These are phyloP conservation scores for Esperia sulphurella DNA, from an alignment of 2,888 invertebrate species.

Conservation along the genomic window DNA sequence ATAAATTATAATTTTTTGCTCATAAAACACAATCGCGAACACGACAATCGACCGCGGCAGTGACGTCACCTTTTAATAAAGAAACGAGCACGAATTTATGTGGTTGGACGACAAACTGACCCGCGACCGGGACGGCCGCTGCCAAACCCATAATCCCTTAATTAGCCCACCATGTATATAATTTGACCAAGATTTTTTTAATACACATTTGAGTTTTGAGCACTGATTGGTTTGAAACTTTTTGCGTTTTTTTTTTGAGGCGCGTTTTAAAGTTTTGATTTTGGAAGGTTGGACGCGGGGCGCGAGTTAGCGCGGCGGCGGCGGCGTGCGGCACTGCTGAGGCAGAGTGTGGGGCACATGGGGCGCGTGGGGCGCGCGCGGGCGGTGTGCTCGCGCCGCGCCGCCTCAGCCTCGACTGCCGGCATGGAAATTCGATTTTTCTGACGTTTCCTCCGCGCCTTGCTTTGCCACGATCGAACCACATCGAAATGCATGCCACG, in stretches of 20 bases:
- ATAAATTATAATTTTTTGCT: conserved; percentile 9
- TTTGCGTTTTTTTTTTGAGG: conserved; percentile 10
- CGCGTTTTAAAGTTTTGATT: conserved; percentile 26
- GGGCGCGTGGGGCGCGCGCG: conserved; percentile 56
- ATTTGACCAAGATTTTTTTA: conserved; percentile 23
- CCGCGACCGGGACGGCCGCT: conserved; percentile 43
- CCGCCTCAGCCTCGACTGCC: conserved; percentile 75
- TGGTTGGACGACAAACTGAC: conserved; percentile 54
- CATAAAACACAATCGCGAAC: conserved; percentile 25
- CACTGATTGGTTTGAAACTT: conserved; percentile 24
- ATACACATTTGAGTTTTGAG: conserved; percentile 29
- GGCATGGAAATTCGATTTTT: conserved; percentile 78
- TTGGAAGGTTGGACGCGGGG: conserved; percentile 24
- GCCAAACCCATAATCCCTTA: conserved; percentile 65
- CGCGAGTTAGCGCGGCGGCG: conserved; percentile 21
- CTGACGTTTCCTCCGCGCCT: conserved; percentile 79
- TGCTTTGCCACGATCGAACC: conserved; percentile 72
- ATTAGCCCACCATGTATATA: conserved; percentile 53
- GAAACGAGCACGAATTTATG: conserved; percentile 57
- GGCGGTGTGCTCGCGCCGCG: conserved; percentile 54
- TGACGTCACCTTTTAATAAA: conserved; percentile 75
- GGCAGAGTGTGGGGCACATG: conserved; percentile 48
- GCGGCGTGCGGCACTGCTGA: conserved; percentile 19
- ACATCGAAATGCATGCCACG: conserved; percentile 76
- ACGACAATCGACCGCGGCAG: conserved; percentile 51